Conservation (phyloP, 2,113 vertebrate species). For the Gnathonemus longibarbis region DNA sequence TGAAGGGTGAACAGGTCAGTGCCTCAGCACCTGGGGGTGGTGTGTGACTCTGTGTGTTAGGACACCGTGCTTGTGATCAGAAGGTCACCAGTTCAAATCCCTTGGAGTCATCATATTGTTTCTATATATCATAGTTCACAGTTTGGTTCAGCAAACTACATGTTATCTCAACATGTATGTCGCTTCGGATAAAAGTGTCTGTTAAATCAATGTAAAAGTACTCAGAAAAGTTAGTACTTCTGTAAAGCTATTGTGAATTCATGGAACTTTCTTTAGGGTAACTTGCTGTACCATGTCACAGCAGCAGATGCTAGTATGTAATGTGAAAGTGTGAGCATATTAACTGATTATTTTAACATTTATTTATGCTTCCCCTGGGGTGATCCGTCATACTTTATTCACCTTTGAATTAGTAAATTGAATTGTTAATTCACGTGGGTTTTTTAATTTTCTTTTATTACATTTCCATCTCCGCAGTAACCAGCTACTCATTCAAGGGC, state of each 20-base stretch:
- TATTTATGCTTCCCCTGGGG: slow-evolving; percentile 5
- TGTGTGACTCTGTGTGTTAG: neutral
- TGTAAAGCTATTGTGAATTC: neutral
- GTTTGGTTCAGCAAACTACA: neutral
- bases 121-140: neutral
- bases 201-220: neutral
- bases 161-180: neutral
- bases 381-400: neutral
- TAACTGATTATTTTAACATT: slow-evolving; percentile 7
- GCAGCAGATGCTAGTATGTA: neutral
- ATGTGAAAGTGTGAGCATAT: neutral
- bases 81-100: neutral
- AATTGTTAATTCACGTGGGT: neutral
- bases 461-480: neutral
- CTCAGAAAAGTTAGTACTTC: neutral
- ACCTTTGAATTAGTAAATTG: slow-evolving; percentile 11
- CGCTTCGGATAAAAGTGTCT: neutral
- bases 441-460: slow-evolving; percentile 10
- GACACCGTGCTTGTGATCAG: neutral
- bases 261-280: neutral
- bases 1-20: slow-evolving; percentile 84
- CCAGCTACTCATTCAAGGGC: neutral
- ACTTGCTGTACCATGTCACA: neutral
- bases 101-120: neutral
- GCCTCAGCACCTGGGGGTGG: neutral